These are phyloP conservation scores for Barypeithes pellucidus DNA, from an alignment of 2,888 invertebrate genomes.

Conservation along the genomic window DNA sequence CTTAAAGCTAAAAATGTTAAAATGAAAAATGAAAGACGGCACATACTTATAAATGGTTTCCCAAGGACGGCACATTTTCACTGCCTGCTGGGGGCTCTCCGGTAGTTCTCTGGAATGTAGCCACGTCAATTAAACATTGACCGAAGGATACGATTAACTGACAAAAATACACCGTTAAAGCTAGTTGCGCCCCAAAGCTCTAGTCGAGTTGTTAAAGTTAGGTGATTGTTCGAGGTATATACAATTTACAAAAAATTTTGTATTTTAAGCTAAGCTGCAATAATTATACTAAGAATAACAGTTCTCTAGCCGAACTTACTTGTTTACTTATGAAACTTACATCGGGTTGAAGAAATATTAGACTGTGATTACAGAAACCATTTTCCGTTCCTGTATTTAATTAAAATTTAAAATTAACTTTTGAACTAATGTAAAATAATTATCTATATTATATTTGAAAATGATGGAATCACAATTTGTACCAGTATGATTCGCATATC, in stretches of 20 bases:
- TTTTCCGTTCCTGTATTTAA: no score
- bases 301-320: no score
- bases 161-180: constrained; percentile 52
- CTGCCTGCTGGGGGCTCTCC: constrained; percentile 64
- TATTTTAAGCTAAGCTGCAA: not conserved
- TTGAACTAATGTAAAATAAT: no score
- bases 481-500: constrained; percentile 10
- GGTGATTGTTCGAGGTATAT: constrained; percentile 14
- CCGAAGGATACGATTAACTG: constrained; percentile 62
- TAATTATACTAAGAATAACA: no score
- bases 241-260: not conserved
- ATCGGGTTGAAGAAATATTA: no score
- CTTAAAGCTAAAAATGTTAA: constrained; percentile 38
- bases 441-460: no score
- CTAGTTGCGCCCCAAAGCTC: constrained; percentile 50
- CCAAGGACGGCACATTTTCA: constrained; percentile 56
- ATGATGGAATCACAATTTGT: constrained; percentile 15
- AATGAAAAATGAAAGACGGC: constrained; percentile 60
- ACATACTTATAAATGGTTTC: constrained; percentile 67
- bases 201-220: constrained; percentile 39
- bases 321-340: no score
- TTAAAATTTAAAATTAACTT: no score
- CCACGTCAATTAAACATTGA: constrained; percentile 67
- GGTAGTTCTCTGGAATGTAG: constrained; percentile 70
- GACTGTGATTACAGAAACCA: no score